phyloP scores from a whole-genome alignment of 2,888 invertebrate genomes.

The Nomada goodeniana region DNA sequence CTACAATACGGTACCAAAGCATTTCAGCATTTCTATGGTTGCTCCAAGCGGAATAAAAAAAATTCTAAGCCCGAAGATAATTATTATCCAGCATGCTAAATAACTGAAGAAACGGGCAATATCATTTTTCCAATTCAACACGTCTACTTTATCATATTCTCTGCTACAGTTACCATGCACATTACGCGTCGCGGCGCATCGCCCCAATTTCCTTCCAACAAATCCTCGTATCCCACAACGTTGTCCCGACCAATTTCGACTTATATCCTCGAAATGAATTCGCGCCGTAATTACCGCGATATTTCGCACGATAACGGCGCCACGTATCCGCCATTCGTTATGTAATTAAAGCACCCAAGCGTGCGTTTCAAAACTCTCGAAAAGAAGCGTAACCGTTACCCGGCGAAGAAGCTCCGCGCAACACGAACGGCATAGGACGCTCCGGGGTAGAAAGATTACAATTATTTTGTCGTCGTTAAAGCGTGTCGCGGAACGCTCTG shows the following conservation, averaged over 20 bases:
- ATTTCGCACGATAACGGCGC: background rate
- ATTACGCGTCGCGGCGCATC: no score
- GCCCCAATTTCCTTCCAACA: background rate
- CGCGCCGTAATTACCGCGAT: background rate
- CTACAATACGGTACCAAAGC: no score
- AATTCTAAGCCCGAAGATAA: no score
- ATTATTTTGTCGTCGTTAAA: slow-evolving; percentile 46
- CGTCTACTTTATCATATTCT: background rate
- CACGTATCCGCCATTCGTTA: background rate
- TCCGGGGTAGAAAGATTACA: slow-evolving; percentile 18
- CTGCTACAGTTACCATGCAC: background rate
- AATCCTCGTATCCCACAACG: background rate
- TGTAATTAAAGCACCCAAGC: background rate
- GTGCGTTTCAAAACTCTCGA: background rate
- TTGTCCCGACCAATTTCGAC: slow-evolving; percentile 14
- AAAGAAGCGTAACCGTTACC: background rate
- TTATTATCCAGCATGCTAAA: no score
- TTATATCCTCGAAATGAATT: slow-evolving; percentile 1
- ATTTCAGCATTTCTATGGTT: no score
- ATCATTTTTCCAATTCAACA: no score
- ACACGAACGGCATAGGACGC: background rate
- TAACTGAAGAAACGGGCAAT: no score
- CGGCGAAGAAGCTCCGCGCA: no score
- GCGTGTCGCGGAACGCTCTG: slow-evolving; percentile 18
- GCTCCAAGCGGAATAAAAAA: no score